Percentiles rank a stretch among this genome's conserved stretches.
phyloP scores from a whole-genome alignment of 2,888 invertebrate genomes.

The Apodemia mormo region DNA sequence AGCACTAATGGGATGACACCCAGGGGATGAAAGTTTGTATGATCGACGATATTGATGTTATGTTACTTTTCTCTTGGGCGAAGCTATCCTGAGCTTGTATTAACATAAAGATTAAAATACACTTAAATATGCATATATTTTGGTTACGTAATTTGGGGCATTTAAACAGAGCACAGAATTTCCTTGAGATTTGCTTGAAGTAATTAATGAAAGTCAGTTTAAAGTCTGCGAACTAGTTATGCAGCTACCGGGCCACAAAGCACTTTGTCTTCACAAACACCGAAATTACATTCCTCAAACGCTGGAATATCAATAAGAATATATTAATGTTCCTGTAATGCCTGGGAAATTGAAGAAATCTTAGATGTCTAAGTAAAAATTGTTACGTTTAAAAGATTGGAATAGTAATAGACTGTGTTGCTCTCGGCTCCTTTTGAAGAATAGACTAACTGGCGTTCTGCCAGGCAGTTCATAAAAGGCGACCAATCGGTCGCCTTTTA shows the following conservation, averaged over 20 bases:
- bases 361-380: background rate
- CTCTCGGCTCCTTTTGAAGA: too few species aligned
- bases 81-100: too few species aligned
- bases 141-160: background rate
- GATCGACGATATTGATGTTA: too few species aligned
- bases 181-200: background rate
- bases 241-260: slow-evolving; percentile 23
- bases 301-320: slow-evolving; percentile 12
- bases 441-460: too few species aligned
- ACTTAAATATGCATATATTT: background rate
- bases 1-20: too few species aligned
- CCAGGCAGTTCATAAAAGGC: too few species aligned
- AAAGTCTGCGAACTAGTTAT: background rate
- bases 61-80: too few species aligned
- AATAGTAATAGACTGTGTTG: too few species aligned
- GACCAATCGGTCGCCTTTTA: too few species aligned
- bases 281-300: slow-evolving; percentile 32
- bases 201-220: background rate
- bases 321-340: slow-evolving; percentile 1
- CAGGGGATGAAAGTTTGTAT: too few species aligned
- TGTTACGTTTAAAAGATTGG: background rate
- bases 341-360: background rate
- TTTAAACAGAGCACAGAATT: background rate
- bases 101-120: too few species aligned
- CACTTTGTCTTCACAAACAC: slow-evolving; percentile 25